These are phyloP conservation scores for Tolmerus cingulatus DNA, from an alignment of 2,888 invertebrate species.

Conservation along the genomic window DNA sequence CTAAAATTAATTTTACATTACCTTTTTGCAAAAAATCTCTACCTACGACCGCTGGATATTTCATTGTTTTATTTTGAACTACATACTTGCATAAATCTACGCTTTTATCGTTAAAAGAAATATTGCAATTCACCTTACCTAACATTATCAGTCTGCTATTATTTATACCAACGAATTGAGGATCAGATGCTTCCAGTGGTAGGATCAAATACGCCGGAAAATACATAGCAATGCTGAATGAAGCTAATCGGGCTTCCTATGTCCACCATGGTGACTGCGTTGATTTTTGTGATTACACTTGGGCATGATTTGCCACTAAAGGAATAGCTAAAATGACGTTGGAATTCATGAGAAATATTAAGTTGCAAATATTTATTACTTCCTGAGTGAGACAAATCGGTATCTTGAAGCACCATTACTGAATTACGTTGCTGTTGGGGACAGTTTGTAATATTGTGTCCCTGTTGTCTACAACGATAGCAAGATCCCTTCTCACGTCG, in stretches of 20 bases:
- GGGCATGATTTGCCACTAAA: no score
- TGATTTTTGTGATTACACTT: no score
- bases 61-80: constrained; percentile 2
- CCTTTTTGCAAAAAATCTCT: background rate
- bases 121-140: no score
- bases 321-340: no score
- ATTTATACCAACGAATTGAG: no score
- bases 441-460: constrained; percentile 1
- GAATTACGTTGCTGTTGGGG: background rate
- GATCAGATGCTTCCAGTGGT: background rate
- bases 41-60: background rate
- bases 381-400: background rate
- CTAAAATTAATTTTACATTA: background rate
- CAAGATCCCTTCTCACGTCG: constrained; percentile 33
- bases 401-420: background rate
- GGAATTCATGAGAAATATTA: no score
- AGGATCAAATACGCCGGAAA: background rate
- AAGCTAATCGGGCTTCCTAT: no score
- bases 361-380: no score
- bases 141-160: no score
- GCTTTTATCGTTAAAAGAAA: no score
- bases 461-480: constrained; percentile 42
- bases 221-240: no score
- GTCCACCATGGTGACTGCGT: no score
- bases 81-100: background rate